phyloP scores from a whole-genome alignment of 2,888 invertebrate species.

The Hyles lineata region DNA sequence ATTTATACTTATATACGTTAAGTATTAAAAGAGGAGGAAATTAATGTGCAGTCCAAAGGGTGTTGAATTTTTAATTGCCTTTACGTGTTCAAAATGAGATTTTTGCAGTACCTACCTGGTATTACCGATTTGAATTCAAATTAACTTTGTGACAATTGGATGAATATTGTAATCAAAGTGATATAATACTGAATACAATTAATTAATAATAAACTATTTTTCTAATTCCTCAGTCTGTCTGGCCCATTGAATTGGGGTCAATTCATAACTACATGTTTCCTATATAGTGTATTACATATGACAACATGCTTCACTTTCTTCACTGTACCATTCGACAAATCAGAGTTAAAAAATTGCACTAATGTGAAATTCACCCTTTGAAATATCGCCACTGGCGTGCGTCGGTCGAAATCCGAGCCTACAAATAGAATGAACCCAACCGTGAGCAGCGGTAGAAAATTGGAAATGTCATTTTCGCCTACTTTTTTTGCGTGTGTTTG shows the following conservation, averaged over 20 bases:
- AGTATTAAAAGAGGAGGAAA: neutral
- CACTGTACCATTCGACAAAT: neutral
- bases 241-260: neutral
- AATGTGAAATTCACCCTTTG: conserved; percentile 30
- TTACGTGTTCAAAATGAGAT: neutral
- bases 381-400: conserved; percentile 46
- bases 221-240: neutral
- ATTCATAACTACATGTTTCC: neutral
- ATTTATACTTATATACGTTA: conserved; percentile 3
- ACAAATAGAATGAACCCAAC: conserved; percentile 82
- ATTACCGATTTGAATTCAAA: too few relatives aligned
- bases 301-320: neutral
- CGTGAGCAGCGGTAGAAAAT: conserved; percentile 84
- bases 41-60: neutral
- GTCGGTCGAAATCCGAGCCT: conserved; percentile 77
- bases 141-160: neutral
- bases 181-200: too few relatives aligned
- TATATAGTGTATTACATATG: too few relatives aligned
- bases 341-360: neutral
- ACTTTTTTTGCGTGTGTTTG: conserved; percentile 75
- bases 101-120: too few relatives aligned
- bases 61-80: neutral
- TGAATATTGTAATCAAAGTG: neutral
- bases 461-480: conserved; percentile 85
- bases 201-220: too few relatives aligned